A percentile compares a stretch with the other conserved stretches of the same genome.
Conservation (phyloP, 2,113 vertebrate species). For the Phoenicopterus ruber region DNA sequence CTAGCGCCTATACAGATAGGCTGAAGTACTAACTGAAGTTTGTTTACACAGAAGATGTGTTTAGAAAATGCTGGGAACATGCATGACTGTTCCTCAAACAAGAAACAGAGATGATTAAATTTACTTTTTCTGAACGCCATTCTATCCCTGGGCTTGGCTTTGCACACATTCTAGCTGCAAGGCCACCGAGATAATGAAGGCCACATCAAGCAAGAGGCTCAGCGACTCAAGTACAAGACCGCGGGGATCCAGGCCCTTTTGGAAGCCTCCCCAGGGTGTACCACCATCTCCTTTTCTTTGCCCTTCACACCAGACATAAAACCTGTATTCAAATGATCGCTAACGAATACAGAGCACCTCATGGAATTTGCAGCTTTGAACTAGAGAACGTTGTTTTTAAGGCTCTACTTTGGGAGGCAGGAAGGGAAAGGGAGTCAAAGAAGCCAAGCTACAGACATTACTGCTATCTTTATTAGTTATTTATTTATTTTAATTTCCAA, state of each 20-base stretch:
- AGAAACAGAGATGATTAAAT: neutral
- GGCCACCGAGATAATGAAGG: neutral
- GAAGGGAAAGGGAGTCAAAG: neutral
- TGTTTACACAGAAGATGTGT: neutral
- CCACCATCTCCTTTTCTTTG: neutral
- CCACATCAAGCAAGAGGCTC: neutral
- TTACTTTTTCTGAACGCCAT: neutral
- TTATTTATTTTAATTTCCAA: neutral
- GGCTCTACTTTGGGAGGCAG: neutral
- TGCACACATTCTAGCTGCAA: neutral
- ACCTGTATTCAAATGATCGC: neutral
- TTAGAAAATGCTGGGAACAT: neutral
- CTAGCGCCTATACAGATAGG: neutral
- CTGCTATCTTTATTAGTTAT: neutral
- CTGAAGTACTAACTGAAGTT: neutral
- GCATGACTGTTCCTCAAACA: neutral
- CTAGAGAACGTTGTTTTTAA: fast-evolving
- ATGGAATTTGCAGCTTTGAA: neutral
- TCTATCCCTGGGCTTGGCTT: neutral
- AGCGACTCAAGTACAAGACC: neutral
- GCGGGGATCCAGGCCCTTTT: neutral
- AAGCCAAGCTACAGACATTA: neutral
- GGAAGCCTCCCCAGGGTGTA: neutral
- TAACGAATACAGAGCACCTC: neutral
- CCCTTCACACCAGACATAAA: neutral